phyloP scores from a whole-genome alignment of 2,113 vertebrate genomes.

The Athene noctua region DNA sequence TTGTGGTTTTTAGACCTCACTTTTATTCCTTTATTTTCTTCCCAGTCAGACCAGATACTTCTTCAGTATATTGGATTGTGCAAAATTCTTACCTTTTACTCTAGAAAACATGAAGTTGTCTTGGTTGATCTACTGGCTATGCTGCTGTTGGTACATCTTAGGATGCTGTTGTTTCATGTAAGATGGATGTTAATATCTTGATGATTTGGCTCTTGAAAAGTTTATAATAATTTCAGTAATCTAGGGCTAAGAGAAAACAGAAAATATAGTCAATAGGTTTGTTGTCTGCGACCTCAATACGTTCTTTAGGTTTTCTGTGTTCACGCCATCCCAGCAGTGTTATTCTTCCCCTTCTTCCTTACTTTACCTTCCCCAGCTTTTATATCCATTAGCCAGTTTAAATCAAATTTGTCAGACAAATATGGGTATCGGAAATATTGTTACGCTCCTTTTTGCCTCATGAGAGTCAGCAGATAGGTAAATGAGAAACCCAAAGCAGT shows the following conservation, averaged over 20 bases:
- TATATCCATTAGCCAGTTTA: not conserved
- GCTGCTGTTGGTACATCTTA: not conserved
- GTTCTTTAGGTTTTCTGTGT: not conserved
- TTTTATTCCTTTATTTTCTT: not conserved
- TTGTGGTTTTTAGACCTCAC: not conserved
- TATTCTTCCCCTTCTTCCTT: not conserved
- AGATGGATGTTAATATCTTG: not conserved
- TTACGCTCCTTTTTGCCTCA: not conserved
- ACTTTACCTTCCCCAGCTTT: not conserved
- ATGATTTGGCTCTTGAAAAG: not conserved
- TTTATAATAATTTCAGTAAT: not conserved
- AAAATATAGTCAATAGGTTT: not conserved
- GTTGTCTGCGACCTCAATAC: not conserved
- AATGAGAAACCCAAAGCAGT: not conserved
- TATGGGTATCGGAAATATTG: not conserved
- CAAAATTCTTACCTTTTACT: not conserved
- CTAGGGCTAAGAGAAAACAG: not conserved
- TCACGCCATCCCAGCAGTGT: not conserved
- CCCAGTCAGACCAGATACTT: not conserved
- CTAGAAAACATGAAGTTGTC: not conserved
- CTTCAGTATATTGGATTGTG: not conserved
- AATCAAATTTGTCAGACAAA: not conserved
- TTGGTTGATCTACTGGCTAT: not conserved
- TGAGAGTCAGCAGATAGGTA: not conserved
- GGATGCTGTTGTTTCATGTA: not conserved